These are phyloP conservation scores for Empidonax traillii DNA, from an alignment of 2,113 vertebrate genomes.

Conservation along the genomic window DNA sequence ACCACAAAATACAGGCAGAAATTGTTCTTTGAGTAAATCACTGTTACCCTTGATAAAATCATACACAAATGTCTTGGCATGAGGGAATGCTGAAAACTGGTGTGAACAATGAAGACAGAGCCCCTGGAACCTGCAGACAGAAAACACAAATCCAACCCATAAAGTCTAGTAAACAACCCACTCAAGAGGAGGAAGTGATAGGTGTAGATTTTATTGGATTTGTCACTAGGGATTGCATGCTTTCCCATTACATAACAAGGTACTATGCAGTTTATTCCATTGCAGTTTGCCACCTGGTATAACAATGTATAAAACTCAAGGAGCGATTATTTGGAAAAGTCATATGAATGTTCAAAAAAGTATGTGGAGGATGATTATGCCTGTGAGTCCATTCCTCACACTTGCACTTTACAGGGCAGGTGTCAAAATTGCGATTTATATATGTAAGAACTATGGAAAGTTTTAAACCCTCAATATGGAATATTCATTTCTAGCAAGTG, in stretches of 20 bases:
- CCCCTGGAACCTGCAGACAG: background rate
- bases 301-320: constrained; percentile 42
- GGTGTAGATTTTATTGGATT: background rate
- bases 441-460: constrained; percentile 19
- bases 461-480: constrained; percentile 39
- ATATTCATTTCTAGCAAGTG: constrained; percentile 9
- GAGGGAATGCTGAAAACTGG: background rate
- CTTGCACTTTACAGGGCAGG: constrained; percentile 53
- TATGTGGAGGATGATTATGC: constrained; percentile 25
- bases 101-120: background rate
- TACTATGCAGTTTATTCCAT: background rate
- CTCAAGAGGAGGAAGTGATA: background rate
- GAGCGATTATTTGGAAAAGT: constrained; percentile 53
- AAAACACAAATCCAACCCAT: background rate
- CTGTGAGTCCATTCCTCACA: constrained; percentile 27
- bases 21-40: constrained; percentile 46
- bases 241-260: background rate
- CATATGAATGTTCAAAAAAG: background rate
- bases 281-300: constrained; percentile 52
- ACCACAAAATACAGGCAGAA: background rate
- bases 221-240: background rate
- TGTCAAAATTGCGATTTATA: constrained; percentile 53
- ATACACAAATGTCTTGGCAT: background rate
- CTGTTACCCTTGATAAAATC: constrained; percentile 25
- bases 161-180: background rate